A percentile compares a stretch with the other conserved stretches of the same genome.
Evolutionary conservation across 2,797 vertebrate species (phyloP).

Genomic region (Scomberomorus guttatus): DNA sequence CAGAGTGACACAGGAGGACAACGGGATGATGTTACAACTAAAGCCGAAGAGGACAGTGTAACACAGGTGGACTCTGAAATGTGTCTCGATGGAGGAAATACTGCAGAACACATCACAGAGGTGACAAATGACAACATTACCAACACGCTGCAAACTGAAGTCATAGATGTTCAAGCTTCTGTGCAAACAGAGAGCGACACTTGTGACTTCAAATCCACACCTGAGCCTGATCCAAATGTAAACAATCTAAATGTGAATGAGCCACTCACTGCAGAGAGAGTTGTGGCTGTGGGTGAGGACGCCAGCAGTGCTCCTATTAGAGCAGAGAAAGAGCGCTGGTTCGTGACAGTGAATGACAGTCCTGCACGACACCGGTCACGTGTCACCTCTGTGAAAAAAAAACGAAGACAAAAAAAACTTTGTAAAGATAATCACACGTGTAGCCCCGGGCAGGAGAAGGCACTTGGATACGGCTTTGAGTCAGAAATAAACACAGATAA

Average conservation of each 20-base stretch:
- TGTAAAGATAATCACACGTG: conserved; percentile 24
- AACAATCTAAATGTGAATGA: conserved; percentile 16
- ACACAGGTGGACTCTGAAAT: neutral
- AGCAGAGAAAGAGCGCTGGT: conserved; percentile 86
- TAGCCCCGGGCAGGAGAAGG: neutral
- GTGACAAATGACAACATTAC: neutral
- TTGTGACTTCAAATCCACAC: conserved; percentile 21
- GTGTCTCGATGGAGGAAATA: conserved; percentile 14
- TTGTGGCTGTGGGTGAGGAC: conserved; percentile 11
- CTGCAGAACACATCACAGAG: conserved; percentile 28
- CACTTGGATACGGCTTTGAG: conserved; percentile 28
- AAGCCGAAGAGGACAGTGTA: conserved; percentile 8
- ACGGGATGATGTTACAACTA: conserved; percentile 18
- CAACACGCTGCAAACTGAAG: conserved; percentile 25
- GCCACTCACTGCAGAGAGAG: conserved; percentile 26
- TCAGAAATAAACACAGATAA: conserved; percentile 13
- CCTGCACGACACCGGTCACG: conserved; percentile 28
- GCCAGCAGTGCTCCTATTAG: conserved; percentile 6
- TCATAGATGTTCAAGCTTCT: conserved; percentile 15
- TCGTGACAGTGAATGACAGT: conserved; percentile 82
- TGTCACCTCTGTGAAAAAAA: conserved; percentile 71
- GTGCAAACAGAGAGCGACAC: conserved; percentile 31
- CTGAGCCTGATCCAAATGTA: conserved; percentile 36
- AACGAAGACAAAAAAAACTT: conserved; percentile 75
- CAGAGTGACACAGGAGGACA: conserved; percentile 15